Evolutionary conservation across 1,140 invertebrate genomes (phyloP).

Genomic region (Hormaphis cornu): DNA sequence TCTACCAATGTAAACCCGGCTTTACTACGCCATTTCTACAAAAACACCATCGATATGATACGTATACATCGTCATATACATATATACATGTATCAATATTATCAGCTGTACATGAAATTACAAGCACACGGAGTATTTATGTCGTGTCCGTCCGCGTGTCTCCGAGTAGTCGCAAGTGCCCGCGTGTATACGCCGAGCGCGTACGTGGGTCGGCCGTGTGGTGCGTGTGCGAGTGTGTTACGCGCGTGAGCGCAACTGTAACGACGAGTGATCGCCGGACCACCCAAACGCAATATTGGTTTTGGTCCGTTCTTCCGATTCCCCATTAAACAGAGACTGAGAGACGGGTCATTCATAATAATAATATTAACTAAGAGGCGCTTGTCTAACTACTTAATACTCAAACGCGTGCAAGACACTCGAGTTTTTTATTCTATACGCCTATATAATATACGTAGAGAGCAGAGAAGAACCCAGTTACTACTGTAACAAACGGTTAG

Average conservation of each 20-base stretch:
- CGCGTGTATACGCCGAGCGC: background rate
- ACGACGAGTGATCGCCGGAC: constrained; percentile 26
- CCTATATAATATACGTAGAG: background rate
- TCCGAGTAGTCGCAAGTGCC: background rate
- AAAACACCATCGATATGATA: too few relatives aligned
- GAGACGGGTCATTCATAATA: constrained; percentile 13
- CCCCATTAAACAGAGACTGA: background rate
- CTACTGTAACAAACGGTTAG: too few relatives aligned
- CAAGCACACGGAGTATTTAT: background rate
- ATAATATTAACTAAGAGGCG: background rate
- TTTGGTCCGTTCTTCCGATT: constrained; percentile 10
- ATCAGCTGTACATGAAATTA: background rate
- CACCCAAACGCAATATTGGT: constrained; percentile 30
- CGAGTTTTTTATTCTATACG: too few relatives aligned
- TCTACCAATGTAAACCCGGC: background rate
- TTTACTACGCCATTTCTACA: too few relatives aligned
- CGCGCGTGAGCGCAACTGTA: background rate
- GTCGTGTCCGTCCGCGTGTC: background rate
- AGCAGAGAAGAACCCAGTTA: too few relatives aligned
- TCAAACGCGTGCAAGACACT: background rate
- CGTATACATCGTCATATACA: too few relatives aligned
- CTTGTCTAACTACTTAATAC: background rate
- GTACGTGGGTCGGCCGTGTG: background rate
- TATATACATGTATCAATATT: background rate
- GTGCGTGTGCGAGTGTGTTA: background rate